Evolutionary conservation across 2,797 vertebrate species (phyloP).

Genomic region (Glossophaga mutica): DNA sequence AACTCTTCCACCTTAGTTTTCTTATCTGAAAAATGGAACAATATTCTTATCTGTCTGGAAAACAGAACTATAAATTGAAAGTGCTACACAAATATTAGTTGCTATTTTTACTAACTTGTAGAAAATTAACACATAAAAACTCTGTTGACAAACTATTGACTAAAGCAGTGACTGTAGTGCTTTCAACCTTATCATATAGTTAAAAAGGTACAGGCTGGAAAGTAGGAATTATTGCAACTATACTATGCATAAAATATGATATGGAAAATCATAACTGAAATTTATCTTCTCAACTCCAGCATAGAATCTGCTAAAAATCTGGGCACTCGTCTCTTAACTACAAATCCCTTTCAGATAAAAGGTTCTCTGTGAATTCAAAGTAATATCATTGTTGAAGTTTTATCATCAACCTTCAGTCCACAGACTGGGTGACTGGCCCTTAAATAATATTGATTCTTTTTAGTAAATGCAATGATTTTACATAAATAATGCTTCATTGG

Average conservation of each 20-base stretch:
- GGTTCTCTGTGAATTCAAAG: constrained; percentile 27
- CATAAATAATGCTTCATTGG: background rate
- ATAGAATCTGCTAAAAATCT: constrained; percentile 32
- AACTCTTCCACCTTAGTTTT: background rate
- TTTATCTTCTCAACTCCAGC: constrained; percentile 33
- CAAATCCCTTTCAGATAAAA: constrained; percentile 39
- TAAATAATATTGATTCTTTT: background rate
- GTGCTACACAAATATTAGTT: background rate
- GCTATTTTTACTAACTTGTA: constrained; percentile 2
- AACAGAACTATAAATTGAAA: background rate
- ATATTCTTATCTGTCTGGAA: background rate
- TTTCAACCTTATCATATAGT: background rate
- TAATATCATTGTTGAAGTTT: constrained; percentile 2
- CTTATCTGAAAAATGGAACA: constrained; percentile 25
- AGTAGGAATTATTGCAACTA: background rate
- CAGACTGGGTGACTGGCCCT: background rate
- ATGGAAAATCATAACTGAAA: constrained; percentile 6
- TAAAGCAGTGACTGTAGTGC: background rate
- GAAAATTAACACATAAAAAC: background rate
- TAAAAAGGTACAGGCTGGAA: background rate
- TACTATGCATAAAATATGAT: background rate
- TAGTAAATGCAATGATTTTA: background rate
- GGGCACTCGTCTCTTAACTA: constrained; percentile 9
- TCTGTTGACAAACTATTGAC: background rate
- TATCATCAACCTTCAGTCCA: background rate